phyloP scores from a whole-genome alignment of 2,113 vertebrate genomes.

The Tupaia tana region DNA sequence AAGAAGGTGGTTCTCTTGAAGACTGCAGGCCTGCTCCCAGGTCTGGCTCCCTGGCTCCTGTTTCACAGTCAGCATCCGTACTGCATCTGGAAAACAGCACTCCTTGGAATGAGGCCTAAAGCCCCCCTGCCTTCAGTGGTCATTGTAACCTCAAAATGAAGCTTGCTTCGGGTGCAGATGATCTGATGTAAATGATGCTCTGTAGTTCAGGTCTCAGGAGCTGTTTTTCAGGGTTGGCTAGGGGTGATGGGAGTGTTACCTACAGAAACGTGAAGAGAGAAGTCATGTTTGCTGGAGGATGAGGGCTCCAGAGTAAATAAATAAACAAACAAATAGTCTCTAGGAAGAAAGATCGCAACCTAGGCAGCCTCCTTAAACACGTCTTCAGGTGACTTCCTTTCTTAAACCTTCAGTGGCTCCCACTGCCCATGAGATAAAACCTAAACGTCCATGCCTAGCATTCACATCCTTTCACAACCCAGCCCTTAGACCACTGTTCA shows the following conservation, averaged over 20 bases:
- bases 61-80: conserved; percentile 17
- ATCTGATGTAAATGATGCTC: conserved; percentile 9
- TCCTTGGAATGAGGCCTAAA: not conserved
- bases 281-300: not conserved
- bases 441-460: not conserved
- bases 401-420: conserved; percentile 21
- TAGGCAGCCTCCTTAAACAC: not conserved
- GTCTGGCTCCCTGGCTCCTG: conserved; percentile 46
- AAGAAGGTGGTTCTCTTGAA: conserved; percentile 69
- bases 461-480: not conserved
- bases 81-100: conserved; percentile 48
- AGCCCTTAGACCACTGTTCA: not conserved
- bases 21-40: conserved; percentile 20
- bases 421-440: not conserved
- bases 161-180: not conserved
- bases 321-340: conserved; percentile 20
- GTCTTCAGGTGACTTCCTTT: conserved; percentile 2
- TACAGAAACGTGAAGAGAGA: conserved; percentile 56
- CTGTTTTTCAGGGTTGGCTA: not conserved
- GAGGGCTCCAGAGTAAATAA: not conserved
- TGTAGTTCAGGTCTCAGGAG: conserved; percentile 51
- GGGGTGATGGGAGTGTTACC: not conserved
- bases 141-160: conserved; percentile 60
- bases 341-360: not conserved
- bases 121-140: conserved; percentile 48